Evolutionary conservation across 2,113 vertebrate genomes (phyloP), one percentile per base, ranked within the genome.

Genomic region (Rhadina sibilatrix): DNA sequence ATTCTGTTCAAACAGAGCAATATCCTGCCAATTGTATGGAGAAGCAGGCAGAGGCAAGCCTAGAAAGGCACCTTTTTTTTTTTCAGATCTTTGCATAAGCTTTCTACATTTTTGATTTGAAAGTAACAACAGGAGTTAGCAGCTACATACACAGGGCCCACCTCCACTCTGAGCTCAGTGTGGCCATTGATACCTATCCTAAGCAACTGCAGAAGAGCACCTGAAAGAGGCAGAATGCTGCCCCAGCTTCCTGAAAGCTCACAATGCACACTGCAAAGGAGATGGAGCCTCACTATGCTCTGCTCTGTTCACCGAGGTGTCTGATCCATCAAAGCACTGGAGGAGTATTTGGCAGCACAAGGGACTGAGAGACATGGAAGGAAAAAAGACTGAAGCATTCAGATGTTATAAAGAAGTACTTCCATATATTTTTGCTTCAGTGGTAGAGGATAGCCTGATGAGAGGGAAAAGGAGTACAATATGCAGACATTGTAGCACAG

Each of bases 211-310:
- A 78, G 66, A 64, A 40, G 28, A 66, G 30, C 40, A 44, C 20
- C 47, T 22, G 63, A 59, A 56, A 70, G 57, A 63, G 59, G 37
- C 37, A 94, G 64, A 61, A 50, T 20, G 25, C 83, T 56, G n/a
- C 23, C 37, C 61, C 21, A 24, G 24, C 35, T 64, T 50, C 12
- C 52, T 86, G 33, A 38, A 76, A 74, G 21, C 0, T 0, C 5
- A 42, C 25, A 75, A 37, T 0, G 2, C 20, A 4, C 0, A 0
- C 11, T n/a, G 23, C 30, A 69, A 59, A 64, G 27, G 11, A 60
- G 47, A 33, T 6, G 17, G 35, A 83, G 33, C 42, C 44, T 54
- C 15, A 25, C 31, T 35, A 24, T 0, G 0, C 72, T 64, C 30
- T 52, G 14, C 42, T 50, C n/a, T 19, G 31, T 3, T 25, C 30